Evolutionary conservation across 2,888 invertebrate genomes (phyloP).

Genomic region (Acleris cristana): DNA sequence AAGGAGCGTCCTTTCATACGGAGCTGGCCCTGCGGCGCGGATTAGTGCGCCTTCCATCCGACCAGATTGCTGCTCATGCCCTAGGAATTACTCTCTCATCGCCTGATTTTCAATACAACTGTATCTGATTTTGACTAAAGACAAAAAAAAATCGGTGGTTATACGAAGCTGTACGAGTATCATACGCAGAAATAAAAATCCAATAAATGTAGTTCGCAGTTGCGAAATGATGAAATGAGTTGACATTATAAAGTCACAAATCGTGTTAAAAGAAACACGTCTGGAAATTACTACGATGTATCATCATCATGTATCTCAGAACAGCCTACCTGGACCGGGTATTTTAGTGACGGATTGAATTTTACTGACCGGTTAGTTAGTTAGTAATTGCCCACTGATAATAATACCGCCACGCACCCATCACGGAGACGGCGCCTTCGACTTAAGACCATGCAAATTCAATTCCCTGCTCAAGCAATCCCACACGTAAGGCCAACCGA

Average conservation of each 20-base stretch:
- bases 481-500: conserved; percentile 80
- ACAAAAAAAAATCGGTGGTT: not conserved
- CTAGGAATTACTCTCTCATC: conserved; percentile 49
- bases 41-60: conserved; percentile 70
- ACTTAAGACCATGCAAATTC: conserved; percentile 84
- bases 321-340: not conserved
- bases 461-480: conserved; percentile 81
- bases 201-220: too few relatives aligned
- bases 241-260: too few relatives aligned
- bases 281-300: too few relatives aligned
- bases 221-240: too few relatives aligned
- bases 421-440: conserved; percentile 72
- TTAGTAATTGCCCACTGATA: conserved; percentile 72
- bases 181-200: too few relatives aligned
- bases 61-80: conserved; percentile 72
- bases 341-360: conserved; percentile 10
- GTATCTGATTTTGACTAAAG: not conserved
- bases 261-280: too few relatives aligned
- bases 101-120: conserved; percentile 43
- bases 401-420: conserved; percentile 62
- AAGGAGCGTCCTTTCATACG: conserved; percentile 81
- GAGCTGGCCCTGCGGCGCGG: conserved; percentile 78
- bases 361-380: conserved; percentile 58
- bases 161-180: too few relatives aligned
- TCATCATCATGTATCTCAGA: not conserved